Base-by-base conservation (phyloP, 2,888 invertebrate genomes). In the Lepetodrilus schrolli region DNA sequence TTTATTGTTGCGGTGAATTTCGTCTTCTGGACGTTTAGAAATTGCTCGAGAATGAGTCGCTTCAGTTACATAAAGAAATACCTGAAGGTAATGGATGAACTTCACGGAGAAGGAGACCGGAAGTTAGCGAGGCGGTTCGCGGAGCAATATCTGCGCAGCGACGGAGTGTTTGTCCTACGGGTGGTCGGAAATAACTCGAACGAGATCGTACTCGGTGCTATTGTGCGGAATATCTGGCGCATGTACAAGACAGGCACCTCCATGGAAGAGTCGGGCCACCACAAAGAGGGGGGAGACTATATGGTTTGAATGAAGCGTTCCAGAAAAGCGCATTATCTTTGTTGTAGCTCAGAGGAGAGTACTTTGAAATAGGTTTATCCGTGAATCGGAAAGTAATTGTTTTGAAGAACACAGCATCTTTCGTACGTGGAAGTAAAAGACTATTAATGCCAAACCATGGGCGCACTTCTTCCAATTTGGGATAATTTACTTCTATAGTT, bases 121-220 rank as follows among this genome's bases (percentile, higher is more conserved):
- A 74, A 73, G 20, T 51, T 74, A 48, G 58, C 69, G 13, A 69
- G 68, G 38, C 48, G 51, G 17, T 77, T 77, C 34, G 74, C 74
- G 10, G 72, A 77, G 20, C 70, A 75, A 26, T 77, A 77, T 65
- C 69, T 77, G n/a, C 74, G 77, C 2, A 71, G 75, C 34, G 77
- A 77, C 48, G 74, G 74, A 13, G 58, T 74, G 26, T 83, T 85
- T 51, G 79, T 85, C n/a, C 66, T 85, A 5, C 76, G 84, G 65
- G 78, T 85, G 21, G 79, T 85, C 5, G 81, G 81, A 26, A 82
- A 83, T 73, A 85, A 85, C 66, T 82, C 85, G 7, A 85, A 81
- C 69, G 82, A 83, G 65, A 83, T 85, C 38, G 74, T 85, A 34
- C 74, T 85, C 58, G 79, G 83, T 0, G 85, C 84, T 37, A 70